Evolutionary conservation across 2,797 vertebrate species (phyloP).

Genomic region (Poecilia picta): DNA sequence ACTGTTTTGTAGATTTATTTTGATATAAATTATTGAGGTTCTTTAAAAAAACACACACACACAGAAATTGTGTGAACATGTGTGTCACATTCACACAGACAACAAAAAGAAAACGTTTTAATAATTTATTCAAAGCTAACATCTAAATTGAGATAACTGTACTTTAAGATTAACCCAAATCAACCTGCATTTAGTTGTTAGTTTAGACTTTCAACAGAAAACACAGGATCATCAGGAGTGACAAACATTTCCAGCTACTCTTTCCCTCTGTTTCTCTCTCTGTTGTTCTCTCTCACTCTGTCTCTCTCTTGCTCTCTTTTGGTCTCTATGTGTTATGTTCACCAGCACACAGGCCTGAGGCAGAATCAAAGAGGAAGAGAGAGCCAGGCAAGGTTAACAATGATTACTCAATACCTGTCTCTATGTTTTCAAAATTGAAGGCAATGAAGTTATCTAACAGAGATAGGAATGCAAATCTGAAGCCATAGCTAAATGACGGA

Average conservation of each 20-base stretch:
- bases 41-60: not conserved
- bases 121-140: not conserved
- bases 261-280: conserved; percentile 4
- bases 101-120: no score
- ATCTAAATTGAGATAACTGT: not conserved
- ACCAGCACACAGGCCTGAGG: conserved; percentile 36
- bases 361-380: conserved; percentile 45
- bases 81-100: not conserved
- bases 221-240: conserved; percentile 53
- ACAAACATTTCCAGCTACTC: conserved; percentile 47
- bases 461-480: not conserved
- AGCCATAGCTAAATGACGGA: not conserved
- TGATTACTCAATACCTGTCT: conserved; percentile 56
- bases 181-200: not conserved
- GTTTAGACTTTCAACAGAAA: conserved; percentile 19
- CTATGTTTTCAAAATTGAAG: conserved; percentile 29
- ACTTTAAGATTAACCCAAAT: conserved; percentile 3
- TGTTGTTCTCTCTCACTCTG: conserved; percentile 4
- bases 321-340: conserved; percentile 1
- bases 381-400: conserved; percentile 61
- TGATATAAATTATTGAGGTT: not conserved
- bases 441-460: conserved; percentile 41
- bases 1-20: not conserved
- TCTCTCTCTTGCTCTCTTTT: conserved; percentile 5
- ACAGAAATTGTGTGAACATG: no score